These are phyloP conservation scores for Spialia ferax DNA, from an alignment of 2,888 invertebrate species.

Conservation along the genomic window DNA sequence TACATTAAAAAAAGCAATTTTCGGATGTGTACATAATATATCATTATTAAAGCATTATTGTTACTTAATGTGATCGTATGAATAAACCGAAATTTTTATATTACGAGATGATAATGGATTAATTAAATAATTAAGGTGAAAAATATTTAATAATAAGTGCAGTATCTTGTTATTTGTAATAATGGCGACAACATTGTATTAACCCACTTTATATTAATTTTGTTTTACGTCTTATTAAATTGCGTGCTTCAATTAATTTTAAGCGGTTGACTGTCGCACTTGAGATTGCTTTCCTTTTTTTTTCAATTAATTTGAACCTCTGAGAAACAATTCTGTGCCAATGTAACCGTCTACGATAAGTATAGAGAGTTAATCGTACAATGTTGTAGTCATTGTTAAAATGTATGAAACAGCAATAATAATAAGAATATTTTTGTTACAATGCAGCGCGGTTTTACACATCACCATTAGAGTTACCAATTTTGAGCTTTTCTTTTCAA, in stretches of 20 bases:
- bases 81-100: slow-evolving; percentile 67
- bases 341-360: slow-evolving; percentile 31
- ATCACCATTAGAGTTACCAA: slow-evolving; percentile 37
- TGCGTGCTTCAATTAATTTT: slow-evolving; percentile 21
- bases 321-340: slow-evolving; percentile 25
- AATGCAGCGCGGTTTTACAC: slow-evolving; percentile 48
- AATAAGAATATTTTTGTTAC: slow-evolving; percentile 36
- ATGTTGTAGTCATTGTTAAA: slow-evolving; percentile 31
- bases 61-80: slow-evolving; percentile 79
- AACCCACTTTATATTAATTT: slow-evolving; percentile 19
- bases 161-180: slow-evolving; percentile 20
- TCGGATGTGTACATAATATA: slow-evolving; percentile 77
- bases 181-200: slow-evolving; percentile 36
- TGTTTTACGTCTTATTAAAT: slow-evolving; percentile 17
- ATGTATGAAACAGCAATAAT: slow-evolving; percentile 31
- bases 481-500: slow-evolving; percentile 40
- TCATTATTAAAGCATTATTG: slow-evolving; percentile 70
- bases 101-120: slow-evolving; percentile 39
- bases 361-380: slow-evolving; percentile 23
- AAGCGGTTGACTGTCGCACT: slow-evolving; percentile 12
- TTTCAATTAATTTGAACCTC: slow-evolving; percentile 8
- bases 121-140: slow-evolving; percentile 18
- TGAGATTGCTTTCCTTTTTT: slow-evolving; percentile 2
- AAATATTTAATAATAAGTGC: slow-evolving; percentile 31
- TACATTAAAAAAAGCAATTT: slow-evolving; percentile 70